Base-by-base conservation (phyloP, 1,140 invertebrate genomes). In the Drosophila equinoxialis region DNA sequence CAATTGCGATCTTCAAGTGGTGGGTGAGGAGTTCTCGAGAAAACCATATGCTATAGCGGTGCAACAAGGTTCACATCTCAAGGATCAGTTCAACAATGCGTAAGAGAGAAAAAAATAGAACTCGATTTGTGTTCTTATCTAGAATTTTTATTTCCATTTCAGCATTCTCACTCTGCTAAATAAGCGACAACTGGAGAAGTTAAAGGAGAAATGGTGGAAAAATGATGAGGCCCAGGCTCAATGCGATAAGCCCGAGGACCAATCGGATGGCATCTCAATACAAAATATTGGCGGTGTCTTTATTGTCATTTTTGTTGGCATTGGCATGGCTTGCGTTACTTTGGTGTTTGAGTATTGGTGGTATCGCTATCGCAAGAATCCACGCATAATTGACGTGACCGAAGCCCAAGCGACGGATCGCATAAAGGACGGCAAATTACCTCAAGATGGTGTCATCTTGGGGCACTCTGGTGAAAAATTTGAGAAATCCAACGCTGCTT, bases 281-380 rank as follows among this genome's bases (percentile, higher is more conserved):
- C 95, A 98, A 77, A 99, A 99, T 91, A 99, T 99, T 71, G 98
- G 98, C 45, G 98, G 98, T 0, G 98, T 99, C 0, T 99, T 99
- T 87, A 98, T 99, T 54, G 97, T 98, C 0, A 98, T 99, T 74
- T 97, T 98, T 79, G 97, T 98, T 59, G 98, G 98, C 0, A 98
- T 99, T 48, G 96, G 96, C 0, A 93, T 98, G 81, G 97, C 98
- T 8, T 97, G 98, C 78, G 92, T 99, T 30, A 98, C 98, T 0
- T 93, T 99, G n/a, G 96, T 95, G 0, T 95, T 98, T 51, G 98
- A 99, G 92, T 99, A 98, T 85, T 99, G 97, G 95, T 98, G 97
- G 95, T 98, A 98, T 90, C 95, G 96, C 55, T 96, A 95, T 92
- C 93, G 94, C 66, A 95, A 94, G 77, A 93, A 93, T 71, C 93